Percentiles rank a stretch among this genome's conserved stretches.
Evolutionary conservation across 2,888 invertebrate genomes (phyloP).

Genomic region (Smittia aterrima): DNA sequence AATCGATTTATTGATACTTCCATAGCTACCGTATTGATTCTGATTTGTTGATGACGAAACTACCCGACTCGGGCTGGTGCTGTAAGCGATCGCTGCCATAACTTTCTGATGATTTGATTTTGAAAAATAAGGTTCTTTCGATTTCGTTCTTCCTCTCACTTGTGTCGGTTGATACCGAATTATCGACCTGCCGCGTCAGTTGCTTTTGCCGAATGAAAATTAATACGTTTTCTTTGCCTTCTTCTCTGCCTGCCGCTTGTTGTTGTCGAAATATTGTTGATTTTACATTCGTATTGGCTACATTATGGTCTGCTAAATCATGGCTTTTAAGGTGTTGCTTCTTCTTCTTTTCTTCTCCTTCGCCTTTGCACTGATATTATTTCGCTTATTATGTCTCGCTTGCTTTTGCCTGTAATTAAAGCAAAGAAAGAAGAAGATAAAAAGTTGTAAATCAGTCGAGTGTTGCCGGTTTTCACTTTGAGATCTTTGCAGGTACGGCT

Average conservation of each 20-base stretch:
- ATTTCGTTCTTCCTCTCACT: background rate
- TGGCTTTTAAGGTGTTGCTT: background rate
- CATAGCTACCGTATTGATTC: slow-evolving; percentile 41
- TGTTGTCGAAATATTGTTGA: background rate
- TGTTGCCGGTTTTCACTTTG: slow-evolving; percentile 22
- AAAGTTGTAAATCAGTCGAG: slow-evolving; percentile 31
- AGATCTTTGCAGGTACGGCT: too few relatives aligned
- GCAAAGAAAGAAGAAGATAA: background rate
- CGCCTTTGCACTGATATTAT: slow-evolving; percentile 14
- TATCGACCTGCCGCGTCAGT: background rate
- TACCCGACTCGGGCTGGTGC: slow-evolving; percentile 37
- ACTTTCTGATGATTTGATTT: background rate
- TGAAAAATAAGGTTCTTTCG: background rate
- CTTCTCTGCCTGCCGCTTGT: background rate
- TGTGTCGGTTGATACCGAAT: background rate
- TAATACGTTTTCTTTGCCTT: slow-evolving; percentile 11
- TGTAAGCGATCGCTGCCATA: slow-evolving; percentile 39
- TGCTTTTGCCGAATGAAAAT: slow-evolving; percentile 16
- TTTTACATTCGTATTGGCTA: slow-evolving; percentile 28
- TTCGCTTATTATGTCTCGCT: slow-evolving; percentile 12
- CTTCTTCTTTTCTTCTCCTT: slow-evolving; percentile 11
- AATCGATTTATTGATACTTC: slow-evolving; percentile 31
- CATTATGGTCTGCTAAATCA: slow-evolving; percentile 26
- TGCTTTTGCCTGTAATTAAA: slow-evolving; percentile 33
- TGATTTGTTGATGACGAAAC: slow-evolving; percentile 34